Base-by-base conservation (phyloP, 2,113 vertebrate genomes). In the Ageneiosus marmoratus region DNA sequence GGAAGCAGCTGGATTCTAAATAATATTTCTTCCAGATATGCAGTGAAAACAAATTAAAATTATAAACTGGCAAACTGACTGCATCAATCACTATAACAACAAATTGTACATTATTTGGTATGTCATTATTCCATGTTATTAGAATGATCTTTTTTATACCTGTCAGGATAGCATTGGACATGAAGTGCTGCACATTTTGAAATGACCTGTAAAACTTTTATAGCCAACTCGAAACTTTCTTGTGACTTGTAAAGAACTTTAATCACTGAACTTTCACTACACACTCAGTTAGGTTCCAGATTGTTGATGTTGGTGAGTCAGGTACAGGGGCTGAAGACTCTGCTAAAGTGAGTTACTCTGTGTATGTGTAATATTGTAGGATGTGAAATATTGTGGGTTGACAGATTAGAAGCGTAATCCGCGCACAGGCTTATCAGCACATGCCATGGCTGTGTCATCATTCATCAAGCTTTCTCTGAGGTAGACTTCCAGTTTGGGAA, bases 401-500 rank as follows among this genome's bases (percentile, higher is more conserved):
- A 78, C 76, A 78, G 87, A 88, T 85, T 87, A 86, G 80, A 75
- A n/a, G 37, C 72, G 48, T 86, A 83, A 83, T 86, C 82, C 80
- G 82, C 62, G 67, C 77, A 69, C 86, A 65, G 48, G 72, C 86
- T 89, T 89, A 87, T 89, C 86, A 87, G 81, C 70, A 80, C 77
- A 65, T 76, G 60, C 77, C 86, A 89, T 79, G 67, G 41, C 74
- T 85, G 77, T 46, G 87, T 82, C 86, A 83, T 80, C 53, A 87
- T 87, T 88, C 80, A 87, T 75, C 86, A 80, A 62, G 37, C 27
- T 46, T 65, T 63, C 46, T 55, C 60, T 82, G 34, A 75, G 55
- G 53, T 65, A 84, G 48, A 84, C 75, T 79, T 82, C 83, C 76
- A 75, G 80, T 77, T 62, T 84, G 74, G 87, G 69, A 83, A 76